These are phyloP conservation scores for Tragelaphus strepsiceros DNA, from an alignment of 2,113 vertebrate genomes.

Conservation along the genomic window DNA sequence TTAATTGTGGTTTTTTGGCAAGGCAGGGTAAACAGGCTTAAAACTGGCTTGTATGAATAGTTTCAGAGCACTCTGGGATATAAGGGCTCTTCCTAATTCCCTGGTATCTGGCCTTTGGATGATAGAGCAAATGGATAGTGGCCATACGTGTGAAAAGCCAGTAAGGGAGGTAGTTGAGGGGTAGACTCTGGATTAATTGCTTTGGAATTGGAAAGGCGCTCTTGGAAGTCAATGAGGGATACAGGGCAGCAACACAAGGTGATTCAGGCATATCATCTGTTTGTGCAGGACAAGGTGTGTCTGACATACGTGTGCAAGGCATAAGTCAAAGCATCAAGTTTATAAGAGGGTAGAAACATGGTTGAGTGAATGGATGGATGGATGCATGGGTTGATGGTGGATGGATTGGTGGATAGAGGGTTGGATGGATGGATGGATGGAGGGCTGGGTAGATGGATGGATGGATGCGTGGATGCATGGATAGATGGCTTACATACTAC, in stretches of 20 bases:
- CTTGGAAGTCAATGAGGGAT: background rate
- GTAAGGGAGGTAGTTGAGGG: background rate
- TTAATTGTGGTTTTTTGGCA: background rate
- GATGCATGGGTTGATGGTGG: background rate
- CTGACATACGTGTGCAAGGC: rapidly evolving
- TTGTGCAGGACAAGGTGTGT: background rate
- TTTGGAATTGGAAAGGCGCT: background rate
- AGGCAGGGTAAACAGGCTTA: too few species aligned
- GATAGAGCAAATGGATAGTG: background rate
- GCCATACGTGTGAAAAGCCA: background rate
- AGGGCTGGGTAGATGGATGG: background rate
- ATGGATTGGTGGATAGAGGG: background rate
- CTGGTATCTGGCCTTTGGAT: background rate
- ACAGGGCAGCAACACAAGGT: background rate
- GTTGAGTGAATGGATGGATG: background rate
- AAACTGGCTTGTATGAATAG: background rate
- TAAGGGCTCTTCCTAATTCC: background rate
- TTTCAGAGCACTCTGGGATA: background rate
- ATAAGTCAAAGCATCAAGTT: background rate
- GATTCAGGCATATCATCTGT: background rate
- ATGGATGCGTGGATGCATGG: too few species aligned
- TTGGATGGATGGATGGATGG: background rate
- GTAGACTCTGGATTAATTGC: background rate
- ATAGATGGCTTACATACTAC: background rate
- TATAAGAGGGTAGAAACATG: background rate